Conservation (phyloP, 2,888 invertebrate genomes). For the Xylota segnis region DNA sequence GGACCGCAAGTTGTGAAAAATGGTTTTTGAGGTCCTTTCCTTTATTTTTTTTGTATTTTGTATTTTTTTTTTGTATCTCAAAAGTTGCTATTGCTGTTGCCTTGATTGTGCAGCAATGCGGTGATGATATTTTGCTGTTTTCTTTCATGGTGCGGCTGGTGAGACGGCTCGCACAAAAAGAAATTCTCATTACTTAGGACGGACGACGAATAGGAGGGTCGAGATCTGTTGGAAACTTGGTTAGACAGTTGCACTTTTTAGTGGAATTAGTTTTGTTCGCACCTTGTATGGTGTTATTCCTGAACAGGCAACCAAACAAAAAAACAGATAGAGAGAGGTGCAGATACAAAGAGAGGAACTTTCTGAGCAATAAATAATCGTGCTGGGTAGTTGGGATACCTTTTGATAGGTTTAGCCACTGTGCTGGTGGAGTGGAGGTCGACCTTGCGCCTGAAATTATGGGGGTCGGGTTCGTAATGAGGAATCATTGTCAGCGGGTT, state of each 20-base stretch:
- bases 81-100: slow-evolving; percentile 24
- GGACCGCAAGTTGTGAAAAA: slow-evolving; percentile 74
- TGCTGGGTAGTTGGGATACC: neutral
- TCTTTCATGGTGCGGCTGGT: slow-evolving; percentile 21
- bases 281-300: slow-evolving; percentile 49
- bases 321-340: neutral
- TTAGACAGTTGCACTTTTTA: slow-evolving; percentile 68
- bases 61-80: slow-evolving; percentile 10
- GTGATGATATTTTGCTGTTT: slow-evolving; percentile 64
- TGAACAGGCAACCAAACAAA: neutral
- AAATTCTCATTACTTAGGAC: slow-evolving; percentile 73
- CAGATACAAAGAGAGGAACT: neutral
- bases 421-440: neutral
- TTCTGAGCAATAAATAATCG: neutral
- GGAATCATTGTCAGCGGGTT: neutral
- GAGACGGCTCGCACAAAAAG: slow-evolving; percentile 36
- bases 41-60: slow-evolving; percentile 11
- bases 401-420: neutral
- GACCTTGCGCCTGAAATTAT: neutral
- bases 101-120: slow-evolving; percentile 67
- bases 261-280: slow-evolving; percentile 70
- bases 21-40: slow-evolving; percentile 64
- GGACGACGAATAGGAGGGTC: slow-evolving; percentile 1
- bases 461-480: neutral
- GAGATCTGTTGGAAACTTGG: slow-evolving; percentile 34